Base-by-base conservation (phyloP, 2,888 invertebrate species). In the Hybos culiciformis region DNA sequence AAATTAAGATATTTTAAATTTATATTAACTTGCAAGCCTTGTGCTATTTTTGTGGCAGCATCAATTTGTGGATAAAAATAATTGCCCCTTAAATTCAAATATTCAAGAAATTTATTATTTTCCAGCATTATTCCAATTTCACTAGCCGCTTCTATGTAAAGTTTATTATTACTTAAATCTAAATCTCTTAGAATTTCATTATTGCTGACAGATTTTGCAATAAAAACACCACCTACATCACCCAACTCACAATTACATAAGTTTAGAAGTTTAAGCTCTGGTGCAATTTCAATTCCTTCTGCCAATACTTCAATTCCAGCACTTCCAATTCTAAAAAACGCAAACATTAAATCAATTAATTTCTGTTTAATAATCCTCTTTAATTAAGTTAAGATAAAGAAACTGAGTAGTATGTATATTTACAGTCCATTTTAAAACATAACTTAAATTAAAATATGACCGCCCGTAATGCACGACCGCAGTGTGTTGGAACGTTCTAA, bases 71-170 rank as follows among this genome's bases (percentile, higher is more conserved):
- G 41, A 40, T 42, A 45, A 1, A 49, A 37, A n/a, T 45, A 29
- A 37, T 51, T 51, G 41, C 48, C 46, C 9, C 33, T 36, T n/a
- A 51, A 33, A 26, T 46, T 44, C 3, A 51, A 32, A n/a, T 21
- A 3, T 26, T 42, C 41, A 14, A 48, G 14, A 1, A 36, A 26
- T 2, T 14, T 23, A 23, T 48, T 48, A 9, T 29, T 8, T 21
- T 21, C 21, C 6, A 48, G 23, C 21, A 45, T 36, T 5, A 31
- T 34, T 1, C 23, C 37, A 5, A 48, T 4, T 41, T 44, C 45
- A 1, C 11, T 15, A 3, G 40, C 43, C 15, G 42, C 34, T 20
- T 19, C 5, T 9, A 17, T 26, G 23, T 37, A 31, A 4, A 51
- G 34, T 8, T 29, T 12, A 36, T 51, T 51, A 8, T 39, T 31